phyloP scores from a whole-genome alignment of 2,113 vertebrate genomes.

The Enhydra lutris region DNA sequence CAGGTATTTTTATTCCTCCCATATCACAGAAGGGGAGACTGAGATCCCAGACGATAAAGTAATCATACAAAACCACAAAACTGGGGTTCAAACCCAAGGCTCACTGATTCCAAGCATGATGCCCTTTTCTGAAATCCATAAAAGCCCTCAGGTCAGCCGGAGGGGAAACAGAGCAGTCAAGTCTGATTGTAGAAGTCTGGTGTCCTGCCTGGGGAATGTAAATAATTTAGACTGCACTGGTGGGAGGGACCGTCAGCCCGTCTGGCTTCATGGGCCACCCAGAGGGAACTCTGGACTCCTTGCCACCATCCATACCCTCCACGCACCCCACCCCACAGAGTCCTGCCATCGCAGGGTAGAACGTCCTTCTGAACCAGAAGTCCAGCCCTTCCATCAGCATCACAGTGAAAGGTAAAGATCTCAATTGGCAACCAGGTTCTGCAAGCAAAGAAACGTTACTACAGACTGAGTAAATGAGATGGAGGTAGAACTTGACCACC shows the following conservation, averaged over 20 bases:
- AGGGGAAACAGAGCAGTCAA: too few species aligned
- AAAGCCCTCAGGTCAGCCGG: background rate
- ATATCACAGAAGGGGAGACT: background rate
- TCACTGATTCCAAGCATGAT: rapidly evolving
- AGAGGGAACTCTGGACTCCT: background rate
- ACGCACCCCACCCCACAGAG: rapidly evolving
- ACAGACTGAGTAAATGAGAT: background rate
- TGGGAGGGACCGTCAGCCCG: background rate
- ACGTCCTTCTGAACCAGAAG: background rate
- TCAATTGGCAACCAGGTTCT: background rate
- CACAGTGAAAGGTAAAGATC: background rate
- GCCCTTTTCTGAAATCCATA: background rate
- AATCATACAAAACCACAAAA: background rate
- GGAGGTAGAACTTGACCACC: background rate
- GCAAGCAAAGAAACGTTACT: background rate
- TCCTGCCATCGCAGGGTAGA: rapidly evolving
- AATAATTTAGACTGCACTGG: background rate
- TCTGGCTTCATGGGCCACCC: conserved; percentile 23
- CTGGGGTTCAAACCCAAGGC: background rate
- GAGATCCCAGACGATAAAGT: background rate
- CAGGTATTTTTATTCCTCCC: background rate
- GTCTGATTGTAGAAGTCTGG: background rate
- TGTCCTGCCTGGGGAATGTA: background rate
- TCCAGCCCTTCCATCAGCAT: background rate
- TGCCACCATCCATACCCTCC: rapidly evolving